Evolutionary conservation across 2,797 vertebrate species (phyloP).

Genomic region (Oceanodroma leucorhoa): DNA sequence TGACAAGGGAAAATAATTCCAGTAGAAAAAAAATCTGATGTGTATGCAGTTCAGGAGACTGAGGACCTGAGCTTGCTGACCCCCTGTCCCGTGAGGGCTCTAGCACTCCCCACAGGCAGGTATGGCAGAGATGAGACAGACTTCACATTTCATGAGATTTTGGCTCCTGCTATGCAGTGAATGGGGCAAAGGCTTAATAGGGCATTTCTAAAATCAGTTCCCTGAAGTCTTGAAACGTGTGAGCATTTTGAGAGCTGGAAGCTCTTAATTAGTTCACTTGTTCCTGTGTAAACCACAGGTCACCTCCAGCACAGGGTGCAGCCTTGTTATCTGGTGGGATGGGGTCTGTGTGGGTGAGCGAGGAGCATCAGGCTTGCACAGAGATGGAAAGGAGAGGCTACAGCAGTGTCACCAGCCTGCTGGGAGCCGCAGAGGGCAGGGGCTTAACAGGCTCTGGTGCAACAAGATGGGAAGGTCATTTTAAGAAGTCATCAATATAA

Average conservation of each 20-base stretch:
- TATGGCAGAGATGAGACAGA: not conserved
- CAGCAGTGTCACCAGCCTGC: not conserved
- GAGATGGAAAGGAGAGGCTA: not conserved
- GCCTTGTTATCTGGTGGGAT: not conserved
- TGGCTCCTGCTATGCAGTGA: not conserved
- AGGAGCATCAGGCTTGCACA: not conserved
- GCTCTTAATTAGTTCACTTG: not conserved
- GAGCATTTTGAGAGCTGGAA: not conserved
- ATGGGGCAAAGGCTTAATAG: not conserved
- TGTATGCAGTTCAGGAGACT: not conserved
- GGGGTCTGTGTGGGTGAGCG: not conserved
- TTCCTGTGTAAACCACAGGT: not conserved
- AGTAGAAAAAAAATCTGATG: not conserved
- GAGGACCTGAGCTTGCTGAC: not conserved
- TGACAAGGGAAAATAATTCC: not conserved
- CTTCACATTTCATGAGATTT: not conserved
- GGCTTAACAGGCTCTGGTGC: not conserved
- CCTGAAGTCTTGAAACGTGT: not conserved
- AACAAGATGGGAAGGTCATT: not conserved
- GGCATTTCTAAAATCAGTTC: not conserved
- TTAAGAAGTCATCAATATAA: not conserved
- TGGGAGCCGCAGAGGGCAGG: not conserved
- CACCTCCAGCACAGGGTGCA: not conserved
- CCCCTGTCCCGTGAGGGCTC: rapidly evolving
- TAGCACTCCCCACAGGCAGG: not conserved